Base-by-base conservation (phyloP, 23 tunicate genomes). In the Ciona savignyi region DNA sequence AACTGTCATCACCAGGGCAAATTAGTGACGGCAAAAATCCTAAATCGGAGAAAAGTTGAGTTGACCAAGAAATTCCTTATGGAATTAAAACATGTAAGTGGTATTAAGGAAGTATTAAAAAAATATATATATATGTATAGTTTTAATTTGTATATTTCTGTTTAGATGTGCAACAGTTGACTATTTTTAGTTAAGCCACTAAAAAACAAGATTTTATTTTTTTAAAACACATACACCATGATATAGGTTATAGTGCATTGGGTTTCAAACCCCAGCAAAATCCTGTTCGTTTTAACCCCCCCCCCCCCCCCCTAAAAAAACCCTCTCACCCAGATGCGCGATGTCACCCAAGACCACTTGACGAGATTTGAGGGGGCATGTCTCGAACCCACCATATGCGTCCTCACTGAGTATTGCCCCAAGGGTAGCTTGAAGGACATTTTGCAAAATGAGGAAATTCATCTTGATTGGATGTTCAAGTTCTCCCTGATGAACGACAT, bases 301-400 rank as follows among this genome's bases (percentile, higher is more conserved):
- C 56, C 56, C 56, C 15, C 56, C 56, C 56, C 56, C 56, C 9
- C 56, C 56, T n/a, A n/a, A n/a, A 11, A 20, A 49, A 49, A 11
- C 20, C 20, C 20, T 49, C 20, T 11, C 15, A 49, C 61, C 4
- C 28, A 86, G 93, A 74, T 86, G 65, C 78, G 83, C 25, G 93
- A 79, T 69, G 49, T 86, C 2, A 72, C 67, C 0, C 79, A 79
- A 74, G 93, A 86, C 21, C 93, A 86, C 72, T 62, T 86, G 29
- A 81, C 83, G 6, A 77, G 85, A 2, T 86, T 86, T 60, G 80
- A 73, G n/a, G 93, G 93, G 9, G 93, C 85, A 2, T 86, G 93
- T 30, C 60, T 86, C 51, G 93, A 86, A 29, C 75, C 74, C 27
- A 77, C 70, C 22, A 73, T 80, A 4, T 73, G 93, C 49, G 66